Evolutionary conservation across 2,113 vertebrate genomes (phyloP).

Genomic region (Zeus faber): DNA sequence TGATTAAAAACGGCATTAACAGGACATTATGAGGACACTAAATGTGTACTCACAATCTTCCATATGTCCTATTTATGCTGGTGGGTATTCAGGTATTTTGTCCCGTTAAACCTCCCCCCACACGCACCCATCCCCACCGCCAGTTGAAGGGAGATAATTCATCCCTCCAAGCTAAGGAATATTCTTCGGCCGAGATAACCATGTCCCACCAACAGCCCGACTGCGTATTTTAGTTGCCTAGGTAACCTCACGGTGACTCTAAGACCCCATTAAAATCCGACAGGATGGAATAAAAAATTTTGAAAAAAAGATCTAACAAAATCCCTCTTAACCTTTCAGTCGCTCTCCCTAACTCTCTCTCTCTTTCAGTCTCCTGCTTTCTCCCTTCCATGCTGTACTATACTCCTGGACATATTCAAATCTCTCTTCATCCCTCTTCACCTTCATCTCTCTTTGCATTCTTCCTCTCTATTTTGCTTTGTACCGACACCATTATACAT

Average conservation of each 20-base stretch:
- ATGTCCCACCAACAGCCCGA: conserved; percentile 29
- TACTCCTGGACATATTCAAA: too few species aligned
- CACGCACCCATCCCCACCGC: not conserved
- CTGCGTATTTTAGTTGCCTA: conserved; percentile 52
- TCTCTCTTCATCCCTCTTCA: conserved; percentile 22
- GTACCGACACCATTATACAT: not conserved
- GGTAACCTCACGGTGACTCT: conserved; percentile 61
- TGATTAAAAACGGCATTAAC: too few species aligned
- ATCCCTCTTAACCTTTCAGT: conserved; percentile 64
- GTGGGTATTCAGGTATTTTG: too few species aligned
- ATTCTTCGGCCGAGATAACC: conserved; percentile 27
- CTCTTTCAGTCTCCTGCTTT: not conserved
- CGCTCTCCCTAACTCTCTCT: conserved; percentile 1
- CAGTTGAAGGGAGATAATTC: conserved; percentile 20
- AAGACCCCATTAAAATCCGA: conserved; percentile 61
- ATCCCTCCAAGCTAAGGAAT: conserved; percentile 14
- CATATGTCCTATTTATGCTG: too few species aligned
- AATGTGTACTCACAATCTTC: too few species aligned
- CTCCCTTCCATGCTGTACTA: too few species aligned
- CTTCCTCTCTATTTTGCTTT: not conserved
- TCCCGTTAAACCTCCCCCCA: too few species aligned
- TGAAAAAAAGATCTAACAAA: conserved; percentile 37
- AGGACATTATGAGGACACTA: too few species aligned
- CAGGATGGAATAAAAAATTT: conserved; percentile 38
- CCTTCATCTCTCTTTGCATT: conserved; percentile 24